A percentile compares a stretch with the other conserved stretches of the same genome.
Conservation (phyloP, 2,797 vertebrate genomes). For the Chelmon rostratus region DNA sequence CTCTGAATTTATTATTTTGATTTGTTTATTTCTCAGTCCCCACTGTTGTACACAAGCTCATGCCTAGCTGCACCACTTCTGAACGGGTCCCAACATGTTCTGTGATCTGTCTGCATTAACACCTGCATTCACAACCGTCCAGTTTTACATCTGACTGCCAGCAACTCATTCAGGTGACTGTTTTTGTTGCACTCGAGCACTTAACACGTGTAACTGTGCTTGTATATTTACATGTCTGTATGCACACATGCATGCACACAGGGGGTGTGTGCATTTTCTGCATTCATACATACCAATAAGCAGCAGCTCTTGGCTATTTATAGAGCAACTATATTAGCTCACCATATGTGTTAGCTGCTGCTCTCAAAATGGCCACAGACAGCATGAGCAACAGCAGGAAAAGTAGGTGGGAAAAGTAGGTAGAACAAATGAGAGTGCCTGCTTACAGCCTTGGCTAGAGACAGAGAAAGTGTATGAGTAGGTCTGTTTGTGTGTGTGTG, state of each 20-base stretch:
- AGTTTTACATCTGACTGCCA: constrained; percentile 1
- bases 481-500: constrained; percentile 25
- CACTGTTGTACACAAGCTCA: not conserved
- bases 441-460: not conserved
- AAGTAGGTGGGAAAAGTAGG: constrained; percentile 48
- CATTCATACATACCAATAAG: constrained; percentile 58
- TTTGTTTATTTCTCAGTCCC: not conserved
- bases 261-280: constrained; percentile 27
- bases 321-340: constrained; percentile 74
- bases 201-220: not conserved
- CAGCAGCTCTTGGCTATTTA: constrained; percentile 73
- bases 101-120: constrained; percentile 13
- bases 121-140: constrained; percentile 25
- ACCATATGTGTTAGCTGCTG: constrained; percentile 76
- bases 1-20: not conserved
- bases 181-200: not conserved
- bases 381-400: constrained; percentile 35
- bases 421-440: constrained; percentile 24
- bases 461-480: too few species aligned
- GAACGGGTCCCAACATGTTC: not conserved
- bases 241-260: constrained; percentile 7
- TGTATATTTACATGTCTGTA: constrained; percentile 20
- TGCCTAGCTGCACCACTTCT: not conserved
- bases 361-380: constrained; percentile 74
- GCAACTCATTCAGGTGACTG: not conserved